These are phyloP conservation scores for Andrena cerasifolii DNA, from an alignment of 1,140 invertebrate species.

Conservation along the genomic window DNA sequence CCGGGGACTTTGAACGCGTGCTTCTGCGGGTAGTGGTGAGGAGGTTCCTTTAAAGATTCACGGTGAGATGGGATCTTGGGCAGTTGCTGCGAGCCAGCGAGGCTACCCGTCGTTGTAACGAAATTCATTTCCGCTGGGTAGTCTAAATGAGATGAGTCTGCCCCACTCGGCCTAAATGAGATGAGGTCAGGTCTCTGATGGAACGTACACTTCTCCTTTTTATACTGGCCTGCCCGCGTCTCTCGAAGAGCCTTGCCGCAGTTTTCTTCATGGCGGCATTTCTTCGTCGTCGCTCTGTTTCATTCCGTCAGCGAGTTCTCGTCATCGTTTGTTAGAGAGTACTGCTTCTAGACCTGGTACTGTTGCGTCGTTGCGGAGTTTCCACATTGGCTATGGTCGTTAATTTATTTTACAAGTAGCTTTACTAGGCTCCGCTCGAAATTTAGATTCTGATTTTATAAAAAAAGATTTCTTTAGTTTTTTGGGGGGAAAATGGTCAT, in stretches of 20 bases:
- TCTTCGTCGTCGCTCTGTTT: neutral
- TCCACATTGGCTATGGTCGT: too few relatives aligned
- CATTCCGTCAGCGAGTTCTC: too few relatives aligned
- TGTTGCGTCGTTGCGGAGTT: too few relatives aligned
- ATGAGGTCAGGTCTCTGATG: constrained; percentile 30
- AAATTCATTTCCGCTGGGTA: constrained; percentile 20
- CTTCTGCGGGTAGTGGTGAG: neutral
- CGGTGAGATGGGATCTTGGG: neutral
- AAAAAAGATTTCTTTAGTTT: too few relatives aligned
- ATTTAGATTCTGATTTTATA: too few relatives aligned
- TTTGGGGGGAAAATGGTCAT: too few relatives aligned
- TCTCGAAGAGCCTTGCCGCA: neutral
- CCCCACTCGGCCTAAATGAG: constrained; percentile 20
- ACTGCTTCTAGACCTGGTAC: too few relatives aligned
- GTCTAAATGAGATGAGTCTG: constrained; percentile 33
- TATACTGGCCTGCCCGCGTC: neutral
- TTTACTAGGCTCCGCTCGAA: too few relatives aligned
- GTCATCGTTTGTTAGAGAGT: too few relatives aligned
- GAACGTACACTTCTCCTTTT: constrained; percentile 6
- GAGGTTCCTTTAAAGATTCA: neutral
- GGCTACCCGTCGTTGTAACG: neutral
- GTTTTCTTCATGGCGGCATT: too few relatives aligned
- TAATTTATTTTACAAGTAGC: too few relatives aligned
- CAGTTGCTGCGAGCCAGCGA: neutral
- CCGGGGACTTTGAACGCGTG: neutral